Base-by-base conservation (phyloP, 30 jellyfish, hydroid and myxozoan genomes). In the Cassiopea xamachana region DNA sequence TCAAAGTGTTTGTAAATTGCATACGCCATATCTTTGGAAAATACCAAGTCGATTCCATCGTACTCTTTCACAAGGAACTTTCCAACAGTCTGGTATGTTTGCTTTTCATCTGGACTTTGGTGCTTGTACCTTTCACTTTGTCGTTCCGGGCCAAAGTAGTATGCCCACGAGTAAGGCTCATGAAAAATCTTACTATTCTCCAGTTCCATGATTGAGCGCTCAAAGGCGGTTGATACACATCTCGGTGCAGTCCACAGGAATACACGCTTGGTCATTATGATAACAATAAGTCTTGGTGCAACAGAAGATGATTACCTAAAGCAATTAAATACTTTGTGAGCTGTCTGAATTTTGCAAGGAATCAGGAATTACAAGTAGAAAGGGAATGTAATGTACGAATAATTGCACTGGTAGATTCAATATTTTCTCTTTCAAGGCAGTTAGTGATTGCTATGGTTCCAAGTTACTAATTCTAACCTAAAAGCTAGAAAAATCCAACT, bases 241-340 rank as follows among this genome's bases (percentile, higher is more conserved):
- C 99, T 84, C 10, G 99, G 99, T 13, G 98, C 96, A 1, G 98
- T 92, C 99, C 99, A 96, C 50, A 96, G 91, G 86, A 96, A 94
- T 27, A 94, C 93, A 19, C 94, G 74, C 62, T 85, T 89, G 17
- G 95, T 82, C 98, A 94, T 94, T 48, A 16, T 81, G 64, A 55
- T 27, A 27, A 0, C 39, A 27, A 27, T 27, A 27, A 27, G 39
- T 27, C 39, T 27, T 27, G 39, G 39, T 27, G 39, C 39, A 27
- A 27, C 39, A 0, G 39, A 27, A 27, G 39, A 27, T 27, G 39
- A 27, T 27, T 27, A 27, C 39, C 39, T 27, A 27, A 27, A 27
- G 0, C 0, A 27, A 27, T 27, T 27, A 27, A 0, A 27, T 27
- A 27, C 39, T 27, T 27, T 27, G 0, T 27, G 39, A 27, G 39